Percentiles rank a stretch among this genome's conserved stretches.
Conservation (phyloP, 2,797 vertebrate species). For the Myotis findleyi region DNA sequence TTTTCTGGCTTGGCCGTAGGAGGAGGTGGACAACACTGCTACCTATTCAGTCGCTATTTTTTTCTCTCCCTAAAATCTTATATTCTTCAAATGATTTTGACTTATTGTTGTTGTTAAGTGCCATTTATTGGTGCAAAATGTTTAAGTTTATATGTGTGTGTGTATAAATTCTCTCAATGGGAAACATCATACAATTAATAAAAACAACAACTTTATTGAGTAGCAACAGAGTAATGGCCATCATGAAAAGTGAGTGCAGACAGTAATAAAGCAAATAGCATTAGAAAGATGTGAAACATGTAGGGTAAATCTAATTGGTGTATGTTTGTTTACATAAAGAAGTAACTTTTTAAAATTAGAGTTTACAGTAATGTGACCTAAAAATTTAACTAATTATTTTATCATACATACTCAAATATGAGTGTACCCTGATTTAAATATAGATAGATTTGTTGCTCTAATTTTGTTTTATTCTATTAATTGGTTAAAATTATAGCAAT, state of each 20-base stretch:
- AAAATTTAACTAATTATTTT: slow-evolving; percentile 6
- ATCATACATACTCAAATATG: background rate
- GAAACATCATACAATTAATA: background rate
- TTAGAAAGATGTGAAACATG: background rate
- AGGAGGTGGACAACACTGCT: too few species aligned
- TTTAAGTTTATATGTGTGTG: background rate
- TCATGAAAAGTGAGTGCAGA: background rate
- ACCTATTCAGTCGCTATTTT: too few species aligned
- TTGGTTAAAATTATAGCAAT: background rate
- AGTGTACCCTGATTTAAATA: background rate
- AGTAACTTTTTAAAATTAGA: background rate
- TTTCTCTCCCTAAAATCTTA: background rate
- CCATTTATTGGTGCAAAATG: background rate
- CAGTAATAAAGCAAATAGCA: background rate
- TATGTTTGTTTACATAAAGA: background rate
- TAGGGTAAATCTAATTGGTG: background rate
- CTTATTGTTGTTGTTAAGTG: background rate
- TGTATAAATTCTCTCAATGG: background rate
- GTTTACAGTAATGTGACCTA: background rate
- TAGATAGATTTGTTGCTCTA: background rate
- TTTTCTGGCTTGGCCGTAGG: too few species aligned
- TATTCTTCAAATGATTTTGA: background rate
- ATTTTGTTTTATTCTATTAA: background rate
- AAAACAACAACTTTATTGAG: background rate
- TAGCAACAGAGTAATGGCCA: background rate